Evolutionary conservation across 30 jellyfish, hydroid and myxozoan species (phyloP).

Genomic region (Pseudorhiza aurosa): DNA sequence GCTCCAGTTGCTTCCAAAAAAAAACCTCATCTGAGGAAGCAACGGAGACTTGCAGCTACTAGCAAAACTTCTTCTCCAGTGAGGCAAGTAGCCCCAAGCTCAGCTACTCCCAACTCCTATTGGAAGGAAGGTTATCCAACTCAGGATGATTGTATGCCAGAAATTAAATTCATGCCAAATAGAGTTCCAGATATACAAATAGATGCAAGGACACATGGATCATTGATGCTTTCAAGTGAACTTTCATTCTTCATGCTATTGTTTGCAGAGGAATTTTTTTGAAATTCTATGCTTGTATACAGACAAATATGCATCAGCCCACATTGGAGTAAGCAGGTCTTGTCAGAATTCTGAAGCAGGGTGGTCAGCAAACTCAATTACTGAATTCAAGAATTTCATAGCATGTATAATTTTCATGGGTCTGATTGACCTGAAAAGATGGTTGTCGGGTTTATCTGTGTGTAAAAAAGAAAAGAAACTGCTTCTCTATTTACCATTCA

Average conservation of each 20-base stretch:
- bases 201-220: constrained; percentile 15
- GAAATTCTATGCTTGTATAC: constrained; percentile 12
- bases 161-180: constrained; percentile 16
- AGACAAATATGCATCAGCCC: constrained; percentile 29
- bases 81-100: constrained; percentile 22
- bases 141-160: background rate
- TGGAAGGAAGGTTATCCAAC: constrained; percentile 31
- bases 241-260: constrained; percentile 3
- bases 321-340: constrained; percentile 9
- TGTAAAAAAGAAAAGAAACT: constrained; percentile 28
- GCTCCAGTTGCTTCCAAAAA: constrained; percentile 22
- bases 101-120: background rate
- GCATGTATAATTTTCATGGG: constrained; percentile 34
- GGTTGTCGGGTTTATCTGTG: constrained; percentile 13
- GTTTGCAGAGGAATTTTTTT: background rate
- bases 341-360: constrained; percentile 17
- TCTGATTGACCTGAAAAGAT: constrained; percentile 20
- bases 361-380: constrained; percentile 13
- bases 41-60: background rate
- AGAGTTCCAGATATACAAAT: constrained; percentile 8
- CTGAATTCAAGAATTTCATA: constrained; percentile 5
- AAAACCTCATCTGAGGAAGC: constrained; percentile 1
- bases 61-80: constrained; percentile 20
- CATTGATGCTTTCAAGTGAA: constrained; percentile 1
- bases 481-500: constrained; percentile 23